A percentile compares a stretch with the other conserved stretches of the same genome.
Conservation (phyloP, 1,140 invertebrate genomes). For the Euura saliciscinereae region DNA sequence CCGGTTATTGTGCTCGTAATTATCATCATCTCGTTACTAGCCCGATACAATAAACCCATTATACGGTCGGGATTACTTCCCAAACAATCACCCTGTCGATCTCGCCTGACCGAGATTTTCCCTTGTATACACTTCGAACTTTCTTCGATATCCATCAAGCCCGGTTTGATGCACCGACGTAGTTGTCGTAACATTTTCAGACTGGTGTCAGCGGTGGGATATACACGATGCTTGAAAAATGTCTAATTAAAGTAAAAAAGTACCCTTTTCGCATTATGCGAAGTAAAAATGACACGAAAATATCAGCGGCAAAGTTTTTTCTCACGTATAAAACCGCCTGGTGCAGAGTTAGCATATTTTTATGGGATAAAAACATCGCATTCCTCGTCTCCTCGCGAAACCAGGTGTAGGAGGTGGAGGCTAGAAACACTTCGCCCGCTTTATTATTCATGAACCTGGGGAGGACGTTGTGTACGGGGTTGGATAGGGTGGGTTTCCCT, state of each 20-base stretch:
- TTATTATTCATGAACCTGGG: slow-evolving; percentile 61
- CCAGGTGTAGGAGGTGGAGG: slow-evolving; percentile 43
- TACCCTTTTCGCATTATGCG: too few species aligned
- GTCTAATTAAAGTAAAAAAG: too few species aligned
- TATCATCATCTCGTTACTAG: slow-evolving; percentile 1
- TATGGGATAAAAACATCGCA: slow-evolving; percentile 51
- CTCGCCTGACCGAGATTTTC: not conserved
- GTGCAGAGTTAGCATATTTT: slow-evolving; percentile 47
- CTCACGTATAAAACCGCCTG: not conserved
- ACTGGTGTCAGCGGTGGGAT: too few species aligned
- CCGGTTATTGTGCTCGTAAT: not conserved
- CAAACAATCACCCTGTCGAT: not conserved
- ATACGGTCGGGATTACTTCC: slow-evolving; percentile 1
- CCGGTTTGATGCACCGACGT: too few species aligned
- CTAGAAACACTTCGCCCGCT: slow-evolving; percentile 52
- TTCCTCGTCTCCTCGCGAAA: slow-evolving; percentile 40
- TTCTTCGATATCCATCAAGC: too few species aligned
- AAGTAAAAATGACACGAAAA: too few species aligned
- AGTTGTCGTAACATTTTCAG: too few species aligned
- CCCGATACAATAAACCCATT: not conserved
- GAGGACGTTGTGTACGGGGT: slow-evolving; percentile 17
- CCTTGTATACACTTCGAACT: too few species aligned
- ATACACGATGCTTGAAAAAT: too few species aligned
- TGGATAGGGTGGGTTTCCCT: slow-evolving; percentile 18
- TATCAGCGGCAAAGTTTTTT: too few species aligned